Percentiles rank a stretch among this genome's conserved stretches.
Conservation (phyloP, 1,140 invertebrate species). For the Nasonia longicornis region DNA sequence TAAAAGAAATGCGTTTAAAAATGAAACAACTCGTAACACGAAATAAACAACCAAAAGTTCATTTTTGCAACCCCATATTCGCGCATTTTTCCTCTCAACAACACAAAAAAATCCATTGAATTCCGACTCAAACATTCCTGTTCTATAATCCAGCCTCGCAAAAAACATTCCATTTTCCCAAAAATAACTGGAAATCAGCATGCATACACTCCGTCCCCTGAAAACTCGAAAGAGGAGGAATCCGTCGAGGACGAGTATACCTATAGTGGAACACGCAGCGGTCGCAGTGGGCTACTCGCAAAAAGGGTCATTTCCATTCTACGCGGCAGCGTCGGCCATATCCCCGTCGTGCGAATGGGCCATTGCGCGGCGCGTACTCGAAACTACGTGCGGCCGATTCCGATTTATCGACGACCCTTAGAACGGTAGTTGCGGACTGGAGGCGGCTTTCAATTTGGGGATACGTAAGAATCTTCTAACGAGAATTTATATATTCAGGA, state of each 20-base stretch:
- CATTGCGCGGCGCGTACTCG: neutral
- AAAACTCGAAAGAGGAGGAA: neutral
- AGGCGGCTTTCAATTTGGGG: neutral
- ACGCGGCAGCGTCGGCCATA: neutral
- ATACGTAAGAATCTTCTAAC: neutral
- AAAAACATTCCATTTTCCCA: neutral
- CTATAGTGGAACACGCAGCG: neutral
- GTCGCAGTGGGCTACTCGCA: neutral
- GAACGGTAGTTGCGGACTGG: neutral
- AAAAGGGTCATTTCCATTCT: conserved; percentile 1
- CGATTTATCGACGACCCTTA: conserved; percentile 5
- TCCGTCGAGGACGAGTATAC: neutral
- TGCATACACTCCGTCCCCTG: neutral
- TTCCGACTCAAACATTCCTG: too few species aligned
- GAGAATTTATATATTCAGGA: conserved; percentile 6
- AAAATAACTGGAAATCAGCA: neutral
- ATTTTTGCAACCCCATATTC: too few species aligned
- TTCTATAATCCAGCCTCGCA: too few species aligned
- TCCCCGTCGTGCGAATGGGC: neutral
- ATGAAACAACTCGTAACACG: too few species aligned
- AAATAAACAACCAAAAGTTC: too few species aligned
- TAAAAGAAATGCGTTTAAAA: too few species aligned
- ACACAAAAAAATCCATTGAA: too few species aligned
- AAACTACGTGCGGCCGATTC: neutral
- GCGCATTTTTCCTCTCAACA: too few species aligned